Evolutionary conservation across 2,797 vertebrate species (phyloP), one percentile per base, ranked within the genome.

Genomic region (Molossus alvarezi): DNA sequence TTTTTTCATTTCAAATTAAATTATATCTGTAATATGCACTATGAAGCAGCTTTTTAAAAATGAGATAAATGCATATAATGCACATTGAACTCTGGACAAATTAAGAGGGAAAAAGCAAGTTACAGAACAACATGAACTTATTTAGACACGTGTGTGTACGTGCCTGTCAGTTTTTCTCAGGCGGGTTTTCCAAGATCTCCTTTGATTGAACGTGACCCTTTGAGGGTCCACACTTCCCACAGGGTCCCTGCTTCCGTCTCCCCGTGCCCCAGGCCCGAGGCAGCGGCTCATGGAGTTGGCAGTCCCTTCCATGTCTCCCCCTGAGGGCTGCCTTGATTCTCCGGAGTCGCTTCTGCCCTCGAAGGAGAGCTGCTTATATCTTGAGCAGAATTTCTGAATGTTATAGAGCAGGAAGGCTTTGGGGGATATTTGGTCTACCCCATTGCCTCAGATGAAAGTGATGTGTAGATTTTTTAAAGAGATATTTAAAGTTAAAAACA

Each of bases 191-290:
- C 13, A 57, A 88, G 55, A 37, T 72, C 55, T 21, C 14, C 21
- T 53, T 57, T 64, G 73, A 20, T 23, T 45, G 55, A 53, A 11
- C 13, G 51, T 27, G 15, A 86, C 27, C 6, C 51, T 93, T 23
- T 1, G 29, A 57, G 58, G 60, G 23, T 12, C 18, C 1, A 1
- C 2, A 23, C 58, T 53, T 33, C n/a, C 55, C 45, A 27, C 8
- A 17, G 33, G 23, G 21, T 23, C 45, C 58, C 29, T 75, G 65
- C 17, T 18, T 55, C 33, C 77, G 27, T 14, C 21, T 64, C 27
- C 9, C 5, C n/a, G 9, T n/a, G 1, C 2, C 25, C 45, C 45
- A 6, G 1, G 14, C n/a, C 53, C 13, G 33, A 15, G 0, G 4
- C 69, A 71, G 23, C 45, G 17, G 9, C 41, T 62, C 23, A 62